These are phyloP conservation scores for Trichopria drosophilae DNA, from an alignment of 2,888 invertebrate species.

Conservation along the genomic window DNA sequence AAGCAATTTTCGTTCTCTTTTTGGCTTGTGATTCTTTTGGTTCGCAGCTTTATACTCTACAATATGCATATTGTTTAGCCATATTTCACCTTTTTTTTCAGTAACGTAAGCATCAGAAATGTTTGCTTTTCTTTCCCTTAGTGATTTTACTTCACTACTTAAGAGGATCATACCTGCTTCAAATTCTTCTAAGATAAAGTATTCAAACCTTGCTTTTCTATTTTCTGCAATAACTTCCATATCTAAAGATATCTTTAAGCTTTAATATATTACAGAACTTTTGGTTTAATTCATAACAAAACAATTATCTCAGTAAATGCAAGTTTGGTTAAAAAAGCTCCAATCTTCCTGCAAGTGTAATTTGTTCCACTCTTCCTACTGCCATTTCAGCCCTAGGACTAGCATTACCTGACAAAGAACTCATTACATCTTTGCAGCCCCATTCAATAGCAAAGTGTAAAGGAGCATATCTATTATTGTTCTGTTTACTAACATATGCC, in stretches of 20 bases:
- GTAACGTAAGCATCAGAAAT: slow-evolving; percentile 10
- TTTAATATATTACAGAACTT: too few species aligned
- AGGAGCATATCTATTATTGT: too few species aligned
- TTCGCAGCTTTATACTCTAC: slow-evolving; percentile 19
- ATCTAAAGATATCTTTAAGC: slow-evolving; percentile 3
- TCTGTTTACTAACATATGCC: too few species aligned
- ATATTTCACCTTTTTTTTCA: slow-evolving; percentile 9
- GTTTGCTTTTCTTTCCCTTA: slow-evolving; percentile 10
- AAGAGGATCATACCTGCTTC: slow-evolving; percentile 21
- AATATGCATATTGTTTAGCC: slow-evolving; percentile 13
- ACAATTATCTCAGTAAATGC: too few species aligned
- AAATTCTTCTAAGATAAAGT: slow-evolving; percentile 13
- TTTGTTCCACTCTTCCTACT: too few species aligned
- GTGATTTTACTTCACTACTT: slow-evolving; percentile 19
- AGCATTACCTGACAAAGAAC: too few species aligned
- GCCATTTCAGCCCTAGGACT: too few species aligned
- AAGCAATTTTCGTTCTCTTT: slow-evolving; percentile 14
- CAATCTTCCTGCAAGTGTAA: too few species aligned
- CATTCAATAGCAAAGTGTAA: too few species aligned
- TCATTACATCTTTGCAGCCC: too few species aligned
- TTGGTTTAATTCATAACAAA: too few species aligned
- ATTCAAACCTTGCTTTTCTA: slow-evolving; percentile 18
- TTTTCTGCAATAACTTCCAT: slow-evolving; percentile 20
- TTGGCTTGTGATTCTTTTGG: slow-evolving; percentile 6
- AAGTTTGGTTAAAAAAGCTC: too few species aligned